phyloP scores from a whole-genome alignment of 2,888 invertebrate genomes.

The Scaptomyza caliginosa region DNA sequence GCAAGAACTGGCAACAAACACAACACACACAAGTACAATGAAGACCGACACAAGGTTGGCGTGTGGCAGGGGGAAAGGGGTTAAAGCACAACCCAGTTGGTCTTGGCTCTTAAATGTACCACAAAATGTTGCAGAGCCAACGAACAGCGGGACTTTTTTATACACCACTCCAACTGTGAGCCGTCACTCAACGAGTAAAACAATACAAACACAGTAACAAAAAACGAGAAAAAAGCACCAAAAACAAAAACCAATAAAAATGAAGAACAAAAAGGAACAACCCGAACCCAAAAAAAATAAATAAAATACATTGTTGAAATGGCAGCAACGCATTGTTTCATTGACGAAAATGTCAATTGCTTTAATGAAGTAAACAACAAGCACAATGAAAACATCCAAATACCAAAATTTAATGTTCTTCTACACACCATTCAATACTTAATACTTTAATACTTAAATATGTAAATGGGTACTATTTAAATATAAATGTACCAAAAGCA shows the following conservation, averaged over 20 bases:
- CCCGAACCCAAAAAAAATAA: background rate
- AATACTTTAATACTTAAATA: no score
- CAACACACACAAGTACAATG: background rate
- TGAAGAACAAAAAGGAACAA: background rate
- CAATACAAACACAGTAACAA: background rate
- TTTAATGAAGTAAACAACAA: background rate
- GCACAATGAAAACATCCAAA: background rate
- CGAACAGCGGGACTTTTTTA: conserved; percentile 21
- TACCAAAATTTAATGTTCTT: no score
- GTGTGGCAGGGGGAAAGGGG: background rate
- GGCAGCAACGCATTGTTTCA: background rate
- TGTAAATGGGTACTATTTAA: no score
- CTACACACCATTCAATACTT: no score
- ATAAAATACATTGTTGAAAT: no score
- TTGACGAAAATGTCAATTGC: background rate
- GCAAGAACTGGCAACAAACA: background rate
- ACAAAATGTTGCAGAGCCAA: conserved; percentile 42
- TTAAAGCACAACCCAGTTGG: conserved; percentile 16
- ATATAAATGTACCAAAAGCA: no score
- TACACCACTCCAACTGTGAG: conserved; percentile 39
- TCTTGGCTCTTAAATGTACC: conserved; percentile 40
- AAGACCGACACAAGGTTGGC: background rate
- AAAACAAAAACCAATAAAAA: background rate
- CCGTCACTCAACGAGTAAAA: conserved; percentile 20
- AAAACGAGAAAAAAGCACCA: background rate